These are phyloP conservation scores for Pristionchus mayeri DNA, from an alignment of 2,888 invertebrate species.

Conservation along the genomic window DNA sequence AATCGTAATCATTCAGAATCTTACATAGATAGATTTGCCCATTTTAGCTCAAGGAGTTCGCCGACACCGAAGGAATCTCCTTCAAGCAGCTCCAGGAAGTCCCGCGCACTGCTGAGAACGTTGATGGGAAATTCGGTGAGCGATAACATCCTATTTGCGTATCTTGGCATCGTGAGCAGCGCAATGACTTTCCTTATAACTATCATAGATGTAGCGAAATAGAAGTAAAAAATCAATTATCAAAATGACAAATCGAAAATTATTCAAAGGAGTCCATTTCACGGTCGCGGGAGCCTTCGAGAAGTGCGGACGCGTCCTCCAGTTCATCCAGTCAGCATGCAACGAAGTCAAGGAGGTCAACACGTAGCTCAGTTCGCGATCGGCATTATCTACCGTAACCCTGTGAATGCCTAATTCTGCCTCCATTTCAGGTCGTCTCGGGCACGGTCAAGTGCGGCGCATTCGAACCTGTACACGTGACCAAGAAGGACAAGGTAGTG, in stretches of 20 bases:
- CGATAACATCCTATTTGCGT: neutral
- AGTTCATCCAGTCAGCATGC: conserved; percentile 31
- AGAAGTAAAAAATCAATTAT: neutral
- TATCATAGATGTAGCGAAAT: too few species aligned
- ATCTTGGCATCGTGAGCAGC: too few species aligned
- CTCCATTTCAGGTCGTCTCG: conserved; percentile 31
- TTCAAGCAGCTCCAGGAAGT: conserved; percentile 41
- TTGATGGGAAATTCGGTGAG: conserved; percentile 47
- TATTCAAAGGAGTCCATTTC: conserved; percentile 41
- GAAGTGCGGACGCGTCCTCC: conserved; percentile 29
- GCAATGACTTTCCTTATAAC: too few species aligned
- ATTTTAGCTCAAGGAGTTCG: conserved; percentile 40
- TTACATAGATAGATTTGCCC: neutral
- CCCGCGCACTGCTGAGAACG: conserved; percentile 35
- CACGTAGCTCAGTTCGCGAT: neutral
- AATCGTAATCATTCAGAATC: neutral
- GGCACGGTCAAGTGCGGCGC: conserved; percentile 43
- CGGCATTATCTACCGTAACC: neutral
- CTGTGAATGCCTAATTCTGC: neutral
- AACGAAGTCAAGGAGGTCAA: conserved; percentile 38
- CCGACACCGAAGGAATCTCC: conserved; percentile 38
- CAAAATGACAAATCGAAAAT: neutral
- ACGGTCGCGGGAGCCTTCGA: conserved; percentile 38
- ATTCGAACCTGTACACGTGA: conserved; percentile 38
- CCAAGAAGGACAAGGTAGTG: conserved; percentile 6